phyloP scores from a whole-genome alignment of 2,797 vertebrate species.

The Euphonia xanthogaster region DNA sequence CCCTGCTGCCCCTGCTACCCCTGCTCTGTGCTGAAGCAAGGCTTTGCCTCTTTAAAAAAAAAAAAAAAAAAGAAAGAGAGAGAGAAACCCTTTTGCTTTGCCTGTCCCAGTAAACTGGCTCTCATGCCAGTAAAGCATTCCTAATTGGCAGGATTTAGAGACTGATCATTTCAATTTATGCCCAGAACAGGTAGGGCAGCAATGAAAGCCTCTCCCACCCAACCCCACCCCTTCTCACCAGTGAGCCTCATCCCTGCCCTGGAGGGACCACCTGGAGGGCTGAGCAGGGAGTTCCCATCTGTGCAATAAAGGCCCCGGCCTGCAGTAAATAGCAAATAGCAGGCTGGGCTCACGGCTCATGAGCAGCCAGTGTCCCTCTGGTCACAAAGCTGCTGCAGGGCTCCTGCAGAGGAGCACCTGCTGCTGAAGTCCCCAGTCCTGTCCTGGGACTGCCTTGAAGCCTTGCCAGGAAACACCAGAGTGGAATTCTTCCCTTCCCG shows the following conservation, averaged over 20 bases:
- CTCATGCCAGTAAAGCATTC: conserved; percentile 37
- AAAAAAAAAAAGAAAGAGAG: not conserved
- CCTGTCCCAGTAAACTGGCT: not conserved
- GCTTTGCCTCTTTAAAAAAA: not conserved
- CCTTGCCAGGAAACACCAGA: not conserved
- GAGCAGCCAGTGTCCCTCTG: not conserved
- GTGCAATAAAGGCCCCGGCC: not conserved
- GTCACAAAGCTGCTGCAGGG: not conserved
- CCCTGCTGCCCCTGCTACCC: not conserved
- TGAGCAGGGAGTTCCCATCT: conserved; percentile 57
- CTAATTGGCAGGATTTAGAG: conserved; percentile 60
- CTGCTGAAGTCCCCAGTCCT: not conserved
- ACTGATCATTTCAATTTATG: conserved; percentile 67
- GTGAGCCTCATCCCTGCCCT: conserved; percentile 59
- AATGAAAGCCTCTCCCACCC: conserved; percentile 50
- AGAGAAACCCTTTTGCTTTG: not conserved
- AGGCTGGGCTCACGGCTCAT: not conserved
- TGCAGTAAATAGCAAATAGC: conserved; percentile 26
- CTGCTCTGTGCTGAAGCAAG: not conserved
- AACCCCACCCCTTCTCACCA: conserved; percentile 43
- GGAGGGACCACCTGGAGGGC: conserved; percentile 69
- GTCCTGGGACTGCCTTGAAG: not conserved
- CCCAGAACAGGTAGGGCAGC: conserved; percentile 65
- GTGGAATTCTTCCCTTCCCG: not conserved
- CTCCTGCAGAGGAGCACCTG: conserved; percentile 23